Conservation (phyloP, 2,888 invertebrate genomes). For the Drosophila macrothrix region DNA sequence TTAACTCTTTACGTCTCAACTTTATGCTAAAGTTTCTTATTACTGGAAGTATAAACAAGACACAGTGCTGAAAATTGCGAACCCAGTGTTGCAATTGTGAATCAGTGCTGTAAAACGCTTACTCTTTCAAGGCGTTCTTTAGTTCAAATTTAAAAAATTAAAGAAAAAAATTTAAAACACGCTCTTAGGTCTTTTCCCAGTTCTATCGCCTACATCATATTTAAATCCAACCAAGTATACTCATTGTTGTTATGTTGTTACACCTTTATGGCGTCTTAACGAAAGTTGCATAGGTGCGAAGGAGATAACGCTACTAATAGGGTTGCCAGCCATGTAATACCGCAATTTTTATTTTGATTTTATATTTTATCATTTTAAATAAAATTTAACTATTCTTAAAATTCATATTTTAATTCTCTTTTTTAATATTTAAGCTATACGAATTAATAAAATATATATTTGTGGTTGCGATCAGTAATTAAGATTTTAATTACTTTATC, state of each 20-base stretch:
- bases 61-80: neutral
- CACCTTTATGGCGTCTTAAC: conserved; percentile 3
- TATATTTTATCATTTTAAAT: neutral
- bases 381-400: neutral
- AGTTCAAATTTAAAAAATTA: conserved; percentile 10
- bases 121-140: neutral
- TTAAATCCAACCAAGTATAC: neutral
- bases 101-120: conserved; percentile 28
- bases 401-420: neutral
- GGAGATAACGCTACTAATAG: conserved; percentile 45
- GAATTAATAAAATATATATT: neutral
- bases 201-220: neutral
- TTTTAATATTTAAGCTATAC: neutral
- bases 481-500: neutral
- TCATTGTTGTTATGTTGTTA: neutral
- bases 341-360: neutral
- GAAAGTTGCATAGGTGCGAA: conserved; percentile 31
- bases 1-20: neutral
- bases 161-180: neutral
- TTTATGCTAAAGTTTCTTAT: neutral
- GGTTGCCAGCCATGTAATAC: conserved; percentile 37
- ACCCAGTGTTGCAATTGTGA: conserved; percentile 6
- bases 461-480: conserved; percentile 19
- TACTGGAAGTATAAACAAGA: neutral
- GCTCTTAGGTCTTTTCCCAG: neutral